These are phyloP conservation scores for Bombus turneri DNA, from an alignment of 1,140 invertebrate genomes.

Conservation along the genomic window DNA sequence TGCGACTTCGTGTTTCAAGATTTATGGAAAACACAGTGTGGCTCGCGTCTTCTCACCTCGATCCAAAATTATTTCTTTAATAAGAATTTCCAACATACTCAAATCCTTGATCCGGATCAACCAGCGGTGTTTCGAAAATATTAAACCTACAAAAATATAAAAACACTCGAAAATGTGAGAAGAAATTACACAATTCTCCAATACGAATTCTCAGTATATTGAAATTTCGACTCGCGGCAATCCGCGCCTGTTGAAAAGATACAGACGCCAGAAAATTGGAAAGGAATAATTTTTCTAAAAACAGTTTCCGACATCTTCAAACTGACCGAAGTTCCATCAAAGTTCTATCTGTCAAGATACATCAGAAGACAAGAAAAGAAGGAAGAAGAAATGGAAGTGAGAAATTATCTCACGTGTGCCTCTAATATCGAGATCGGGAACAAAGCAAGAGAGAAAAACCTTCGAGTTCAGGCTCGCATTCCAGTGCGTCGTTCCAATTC, in stretches of 20 bases:
- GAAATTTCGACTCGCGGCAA: too few relatives aligned
- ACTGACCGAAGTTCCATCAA: neutral
- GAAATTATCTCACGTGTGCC: slow-evolving; percentile 11
- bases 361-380: too few relatives aligned
- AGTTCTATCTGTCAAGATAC: neutral
- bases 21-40: neutral
- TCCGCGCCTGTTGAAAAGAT: too few relatives aligned
- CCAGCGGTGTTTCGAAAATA: too few relatives aligned
- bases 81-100: neutral
- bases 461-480: slow-evolving; percentile 23
- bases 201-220: too few relatives aligned
- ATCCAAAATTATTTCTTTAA: neutral
- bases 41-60: neutral
- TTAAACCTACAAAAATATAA: too few relatives aligned
- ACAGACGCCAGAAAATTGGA: too few relatives aligned
- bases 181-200: too few relatives aligned
- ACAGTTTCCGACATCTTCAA: neutral
- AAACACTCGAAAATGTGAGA: too few relatives aligned
- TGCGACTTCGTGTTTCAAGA: neutral
- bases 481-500: slow-evolving; percentile 46
- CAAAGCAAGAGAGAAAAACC: slow-evolving; percentile 21
- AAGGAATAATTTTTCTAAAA: neutral
- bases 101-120: too few relatives aligned
- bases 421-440: slow-evolving; percentile 22
- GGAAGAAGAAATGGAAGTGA: neutral